Percentiles rank a stretch among this genome's conserved stretches.
These are phyloP conservation scores for Neocrepidodera transversa DNA, from an alignment of 2,888 invertebrate species.

Conservation along the genomic window DNA sequence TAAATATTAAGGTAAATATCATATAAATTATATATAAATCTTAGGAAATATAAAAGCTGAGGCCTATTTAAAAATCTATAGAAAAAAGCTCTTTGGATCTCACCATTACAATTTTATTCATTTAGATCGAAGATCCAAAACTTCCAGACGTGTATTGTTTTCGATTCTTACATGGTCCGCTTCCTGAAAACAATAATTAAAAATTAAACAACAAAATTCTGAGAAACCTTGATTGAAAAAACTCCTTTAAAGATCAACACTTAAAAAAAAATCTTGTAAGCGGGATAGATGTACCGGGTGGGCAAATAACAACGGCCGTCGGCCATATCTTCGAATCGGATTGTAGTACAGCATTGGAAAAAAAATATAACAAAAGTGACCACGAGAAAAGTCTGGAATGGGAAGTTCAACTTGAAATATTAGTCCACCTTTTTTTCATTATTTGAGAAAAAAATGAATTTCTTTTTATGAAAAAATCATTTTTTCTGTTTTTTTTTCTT, in stretches of 20 bases:
- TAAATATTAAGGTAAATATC: not conserved
- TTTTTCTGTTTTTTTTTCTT: too few relatives aligned
- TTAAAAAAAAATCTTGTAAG: not conserved
- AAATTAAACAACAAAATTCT: not conserved
- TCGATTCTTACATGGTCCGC: slow-evolving; percentile 77
- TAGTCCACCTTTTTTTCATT: too few relatives aligned
- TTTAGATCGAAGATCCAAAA: slow-evolving; percentile 71
- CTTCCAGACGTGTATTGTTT: slow-evolving; percentile 68
- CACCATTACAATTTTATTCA: not conserved
- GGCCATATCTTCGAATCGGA: not conserved
- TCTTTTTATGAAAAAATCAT: too few relatives aligned
- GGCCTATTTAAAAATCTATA: slow-evolving; percentile 8
- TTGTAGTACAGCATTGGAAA: too few relatives aligned
- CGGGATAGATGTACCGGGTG: too few relatives aligned
- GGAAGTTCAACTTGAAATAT: too few relatives aligned
- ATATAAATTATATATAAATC: slow-evolving; percentile 19
- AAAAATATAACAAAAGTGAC: too few relatives aligned
- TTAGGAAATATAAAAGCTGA: slow-evolving; percentile 29
- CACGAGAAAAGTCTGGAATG: too few relatives aligned
- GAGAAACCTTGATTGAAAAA: too few relatives aligned
- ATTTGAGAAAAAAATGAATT: too few relatives aligned
- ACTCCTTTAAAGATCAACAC: too few relatives aligned
- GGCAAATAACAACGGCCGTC: too few relatives aligned
- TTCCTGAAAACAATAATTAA: slow-evolving; percentile 61
- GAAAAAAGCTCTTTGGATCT: slow-evolving; percentile 26